Evolutionary conservation across 2,888 invertebrate species (phyloP).

Genomic region (Trissoscelio sp.): DNA sequence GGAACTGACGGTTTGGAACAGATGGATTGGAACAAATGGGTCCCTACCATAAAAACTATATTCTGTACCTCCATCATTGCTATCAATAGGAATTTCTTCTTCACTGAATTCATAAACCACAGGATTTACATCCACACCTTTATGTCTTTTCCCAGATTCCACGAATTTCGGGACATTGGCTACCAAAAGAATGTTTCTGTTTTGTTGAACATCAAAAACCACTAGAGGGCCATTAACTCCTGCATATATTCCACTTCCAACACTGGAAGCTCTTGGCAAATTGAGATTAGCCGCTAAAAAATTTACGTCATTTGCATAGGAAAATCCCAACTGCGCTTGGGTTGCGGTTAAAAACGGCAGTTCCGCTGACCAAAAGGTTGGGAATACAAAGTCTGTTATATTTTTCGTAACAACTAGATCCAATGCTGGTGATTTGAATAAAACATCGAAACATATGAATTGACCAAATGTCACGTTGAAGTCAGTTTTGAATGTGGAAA

Average conservation of each 20-base stretch:
- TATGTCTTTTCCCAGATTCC: constrained; percentile 32
- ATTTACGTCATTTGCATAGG: constrained; percentile 87
- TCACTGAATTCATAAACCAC: no score
- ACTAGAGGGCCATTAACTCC: constrained; percentile 45
- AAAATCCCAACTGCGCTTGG: constrained; percentile 89
- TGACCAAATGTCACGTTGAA: constrained; percentile 92
- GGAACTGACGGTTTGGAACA: no score
- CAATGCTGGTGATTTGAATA: constrained; percentile 85
- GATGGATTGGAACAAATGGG: no score
- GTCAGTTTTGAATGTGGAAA: constrained; percentile 88
- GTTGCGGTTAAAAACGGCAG: constrained; percentile 90
- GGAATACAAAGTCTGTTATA: constrained; percentile 87
- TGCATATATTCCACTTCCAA: constrained; percentile 84
- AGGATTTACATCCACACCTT: no score
- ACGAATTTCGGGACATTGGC: constrained; percentile 67
- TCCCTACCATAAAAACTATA: no score
- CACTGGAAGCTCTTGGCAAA: constrained; percentile 78
- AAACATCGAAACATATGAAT: constrained; percentile 92
- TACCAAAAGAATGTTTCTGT: constrained; percentile 53
- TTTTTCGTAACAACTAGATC: constrained; percentile 78
- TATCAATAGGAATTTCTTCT: no score
- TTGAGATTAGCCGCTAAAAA: constrained; percentile 90
- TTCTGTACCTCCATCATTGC: no score
- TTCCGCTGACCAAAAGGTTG: constrained; percentile 93
- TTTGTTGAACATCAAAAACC: not conserved